A percentile compares a stretch with the other conserved stretches of the same genome.
These are phyloP conservation scores for Philantomba maxwellii DNA, from an alignment of 2,113 vertebrate genomes.

Conservation along the genomic window DNA sequence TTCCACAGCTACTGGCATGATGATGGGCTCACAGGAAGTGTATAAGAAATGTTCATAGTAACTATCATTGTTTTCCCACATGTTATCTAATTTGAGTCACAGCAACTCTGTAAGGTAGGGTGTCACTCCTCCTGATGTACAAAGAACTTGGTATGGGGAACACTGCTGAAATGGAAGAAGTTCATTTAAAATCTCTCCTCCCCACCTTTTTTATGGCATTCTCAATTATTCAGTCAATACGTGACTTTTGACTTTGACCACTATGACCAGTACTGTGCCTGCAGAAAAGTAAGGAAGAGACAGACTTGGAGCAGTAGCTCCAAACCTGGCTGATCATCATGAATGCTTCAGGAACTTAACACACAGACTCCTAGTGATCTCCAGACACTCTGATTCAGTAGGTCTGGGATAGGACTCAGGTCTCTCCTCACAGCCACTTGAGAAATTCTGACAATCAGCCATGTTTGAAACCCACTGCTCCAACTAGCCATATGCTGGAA, in stretches of 20 bases:
- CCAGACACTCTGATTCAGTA: neutral
- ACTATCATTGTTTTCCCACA: neutral
- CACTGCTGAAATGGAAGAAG: neutral
- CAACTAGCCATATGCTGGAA: neutral
- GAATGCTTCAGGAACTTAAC: neutral
- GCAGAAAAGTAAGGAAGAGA: neutral
- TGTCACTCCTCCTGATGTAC: neutral
- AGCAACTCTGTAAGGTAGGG: neutral
- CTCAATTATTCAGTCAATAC: neutral
- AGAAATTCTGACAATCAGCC: slow-evolving; percentile 3
- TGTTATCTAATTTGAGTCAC: neutral
- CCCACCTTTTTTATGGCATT: neutral
- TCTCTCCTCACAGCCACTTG: neutral
- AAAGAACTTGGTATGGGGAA: neutral
- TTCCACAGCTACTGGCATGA: slow-evolving; percentile 23
- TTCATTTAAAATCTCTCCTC: neutral
- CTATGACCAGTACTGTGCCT: neutral
- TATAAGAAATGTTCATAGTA: neutral
- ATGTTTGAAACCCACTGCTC: neutral
- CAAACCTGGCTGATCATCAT: neutral
- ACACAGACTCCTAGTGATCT: neutral
- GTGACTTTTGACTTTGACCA: neutral
- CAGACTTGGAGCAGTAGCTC: neutral
- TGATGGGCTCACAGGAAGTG: neutral
- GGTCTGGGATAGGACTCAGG: neutral